phyloP scores from a whole-genome alignment of 1,140 invertebrate species.

The Steinernema feltiae region DNA sequence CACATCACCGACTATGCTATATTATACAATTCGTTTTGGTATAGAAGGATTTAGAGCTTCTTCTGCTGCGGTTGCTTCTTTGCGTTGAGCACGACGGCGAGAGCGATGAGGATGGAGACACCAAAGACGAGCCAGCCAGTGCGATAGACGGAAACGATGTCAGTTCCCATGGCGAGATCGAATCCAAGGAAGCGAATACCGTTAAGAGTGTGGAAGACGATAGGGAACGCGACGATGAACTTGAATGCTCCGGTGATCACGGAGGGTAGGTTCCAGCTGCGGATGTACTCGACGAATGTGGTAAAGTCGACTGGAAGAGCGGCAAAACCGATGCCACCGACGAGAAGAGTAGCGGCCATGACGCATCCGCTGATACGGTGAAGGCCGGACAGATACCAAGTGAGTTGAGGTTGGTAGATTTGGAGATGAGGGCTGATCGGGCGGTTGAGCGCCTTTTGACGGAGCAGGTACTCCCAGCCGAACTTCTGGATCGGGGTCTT shows the following conservation, averaged over 20 bases:
- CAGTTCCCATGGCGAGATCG: slow-evolving; percentile 52
- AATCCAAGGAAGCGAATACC: slow-evolving; percentile 52
- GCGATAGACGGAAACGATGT: slow-evolving; percentile 43
- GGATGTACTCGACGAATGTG: slow-evolving; percentile 46
- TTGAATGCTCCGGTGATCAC: slow-evolving; percentile 46
- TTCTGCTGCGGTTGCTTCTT: slow-evolving; percentile 32
- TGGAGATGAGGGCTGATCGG: slow-evolving; percentile 52
- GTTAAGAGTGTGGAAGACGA: slow-evolving; percentile 50
- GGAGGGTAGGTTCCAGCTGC: slow-evolving; percentile 38
- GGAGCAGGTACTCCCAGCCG: slow-evolving; percentile 48
- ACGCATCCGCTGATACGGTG: slow-evolving; percentile 52
- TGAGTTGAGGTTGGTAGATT: slow-evolving; percentile 54
- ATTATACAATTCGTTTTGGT: slow-evolving; percentile 10
- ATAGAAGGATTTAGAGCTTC: not conserved
- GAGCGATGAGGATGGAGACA: slow-evolving; percentile 41
- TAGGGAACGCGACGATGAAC: slow-evolving; percentile 52
- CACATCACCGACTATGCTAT: slow-evolving; percentile 27
- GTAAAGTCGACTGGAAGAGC: slow-evolving; percentile 45
- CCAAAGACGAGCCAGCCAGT: slow-evolving; percentile 46
- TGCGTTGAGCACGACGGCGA: slow-evolving; percentile 43
- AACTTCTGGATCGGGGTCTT: slow-evolving; percentile 53
- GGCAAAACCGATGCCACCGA: slow-evolving; percentile 48
- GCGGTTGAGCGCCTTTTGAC: slow-evolving; percentile 37
- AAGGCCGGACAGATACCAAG: slow-evolving; percentile 52
- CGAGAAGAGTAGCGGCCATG: slow-evolving; percentile 50